phyloP scores from a whole-genome alignment of 2,888 invertebrate genomes.

The Pandemis corylana region DNA sequence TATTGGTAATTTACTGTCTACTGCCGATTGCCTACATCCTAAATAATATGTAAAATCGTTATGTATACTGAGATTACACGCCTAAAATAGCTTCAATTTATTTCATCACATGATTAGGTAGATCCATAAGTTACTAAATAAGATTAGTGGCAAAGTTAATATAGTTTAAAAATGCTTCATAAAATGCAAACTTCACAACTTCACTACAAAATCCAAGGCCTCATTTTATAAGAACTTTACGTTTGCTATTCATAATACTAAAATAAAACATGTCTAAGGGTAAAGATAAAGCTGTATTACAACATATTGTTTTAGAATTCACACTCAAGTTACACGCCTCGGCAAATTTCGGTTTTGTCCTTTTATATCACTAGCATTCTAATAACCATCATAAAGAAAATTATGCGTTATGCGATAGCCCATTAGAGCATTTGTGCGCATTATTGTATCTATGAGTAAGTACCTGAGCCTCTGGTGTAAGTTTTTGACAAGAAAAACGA shows the following conservation, averaged over 20 bases:
- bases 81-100: neutral
- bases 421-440: too few species aligned
- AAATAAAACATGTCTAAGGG: constrained; percentile 14
- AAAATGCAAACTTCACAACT: constrained; percentile 31
- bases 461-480: too few species aligned
- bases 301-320: neutral
- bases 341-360: too few species aligned
- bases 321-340: too few species aligned
- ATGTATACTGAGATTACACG: neutral
- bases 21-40: neutral
- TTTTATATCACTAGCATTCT: too few species aligned
- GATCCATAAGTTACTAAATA: neutral
- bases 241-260: neutral
- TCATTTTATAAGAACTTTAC: constrained; percentile 23
- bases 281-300: constrained; percentile 2
- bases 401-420: too few species aligned
- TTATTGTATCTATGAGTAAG: too few species aligned
- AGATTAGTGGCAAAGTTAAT: neutral
- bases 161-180: constrained; percentile 22
- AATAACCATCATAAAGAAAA: too few species aligned
- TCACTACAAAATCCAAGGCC: constrained; percentile 30
- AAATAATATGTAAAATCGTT: neutral
- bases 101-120: neutral
- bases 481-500: too few species aligned
- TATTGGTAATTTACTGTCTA: neutral